These are phyloP conservation scores for Danio kyathit DNA, from an alignment of 2,797 vertebrate genomes.

Conservation along the genomic window DNA sequence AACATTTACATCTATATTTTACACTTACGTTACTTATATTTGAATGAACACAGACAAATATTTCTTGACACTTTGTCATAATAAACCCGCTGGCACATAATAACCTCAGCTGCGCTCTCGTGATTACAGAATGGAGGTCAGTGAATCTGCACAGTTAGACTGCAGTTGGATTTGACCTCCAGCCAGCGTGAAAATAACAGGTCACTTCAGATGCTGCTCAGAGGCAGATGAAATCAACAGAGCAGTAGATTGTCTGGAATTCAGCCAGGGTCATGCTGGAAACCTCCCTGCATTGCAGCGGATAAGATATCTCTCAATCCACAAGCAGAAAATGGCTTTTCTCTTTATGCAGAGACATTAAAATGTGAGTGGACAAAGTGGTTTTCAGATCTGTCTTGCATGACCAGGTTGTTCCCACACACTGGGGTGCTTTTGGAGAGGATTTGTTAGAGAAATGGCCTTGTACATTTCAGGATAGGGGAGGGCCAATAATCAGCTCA, in stretches of 20 bases:
- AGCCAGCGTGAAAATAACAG: constrained; percentile 32
- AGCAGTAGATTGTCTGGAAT: constrained; percentile 38
- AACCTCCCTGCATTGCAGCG: constrained; percentile 36
- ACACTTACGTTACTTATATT: too few species aligned
- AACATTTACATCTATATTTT: too few species aligned
- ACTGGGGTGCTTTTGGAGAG: not conserved
- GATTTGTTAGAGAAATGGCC: constrained; percentile 1
- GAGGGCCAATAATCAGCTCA: constrained; percentile 11
- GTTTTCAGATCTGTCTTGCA: not conserved
- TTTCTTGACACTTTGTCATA: not conserved
- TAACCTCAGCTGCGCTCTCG: not conserved
- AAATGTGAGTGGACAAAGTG: not conserved
- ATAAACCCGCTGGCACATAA: not conserved
- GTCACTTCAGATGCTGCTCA: constrained; percentile 30
- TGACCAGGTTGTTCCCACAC: not conserved
- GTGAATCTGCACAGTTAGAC: constrained; percentile 1
- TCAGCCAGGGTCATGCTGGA: constrained; percentile 24
- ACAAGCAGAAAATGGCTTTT: not conserved
- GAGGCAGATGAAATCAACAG: constrained; percentile 42
- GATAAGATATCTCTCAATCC: constrained; percentile 20
- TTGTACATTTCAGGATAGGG: not conserved
- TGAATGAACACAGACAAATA: not conserved
- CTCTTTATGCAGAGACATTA: constrained; percentile 8
- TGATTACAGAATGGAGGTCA: constrained; percentile 24
- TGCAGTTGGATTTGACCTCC: constrained; percentile 24